Evolutionary conservation across 2,113 vertebrate species (phyloP).

Genomic region (Xiphophorus maculatus): DNA sequence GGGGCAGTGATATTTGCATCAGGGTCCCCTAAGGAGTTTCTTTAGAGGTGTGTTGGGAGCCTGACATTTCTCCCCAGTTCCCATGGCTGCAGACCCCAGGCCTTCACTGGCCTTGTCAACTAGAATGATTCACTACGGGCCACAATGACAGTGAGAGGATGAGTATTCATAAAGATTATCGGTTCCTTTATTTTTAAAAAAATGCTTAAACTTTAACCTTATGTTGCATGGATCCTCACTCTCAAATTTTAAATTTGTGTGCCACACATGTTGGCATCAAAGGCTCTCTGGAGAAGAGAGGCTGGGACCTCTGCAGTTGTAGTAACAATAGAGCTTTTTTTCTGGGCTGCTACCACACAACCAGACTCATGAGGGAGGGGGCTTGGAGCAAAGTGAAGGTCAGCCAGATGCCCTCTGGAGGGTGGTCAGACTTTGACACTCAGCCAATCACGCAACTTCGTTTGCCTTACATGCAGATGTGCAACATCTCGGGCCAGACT

Average conservation of each 20-base stretch:
- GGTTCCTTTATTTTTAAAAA: conserved; percentile 13
- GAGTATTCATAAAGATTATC: conserved; percentile 44
- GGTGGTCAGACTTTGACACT: conserved; percentile 58
- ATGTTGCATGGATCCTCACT: conserved; percentile 16
- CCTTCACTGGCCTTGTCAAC: conserved; percentile 62
- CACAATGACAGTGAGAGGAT: conserved; percentile 42
- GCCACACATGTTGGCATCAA: conserved; percentile 17
- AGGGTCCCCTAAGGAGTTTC: conserved; percentile 55
- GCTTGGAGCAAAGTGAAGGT: conserved; percentile 64
- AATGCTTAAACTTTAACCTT: conserved; percentile 34
- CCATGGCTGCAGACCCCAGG: conserved; percentile 59
- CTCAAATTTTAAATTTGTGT: conserved; percentile 10
- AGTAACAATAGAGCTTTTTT: conserved; percentile 36
- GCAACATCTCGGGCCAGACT: conserved; percentile 57
- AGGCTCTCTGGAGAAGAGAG: conserved; percentile 22
- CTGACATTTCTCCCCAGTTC: conserved; percentile 71
- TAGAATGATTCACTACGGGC: conserved; percentile 57
- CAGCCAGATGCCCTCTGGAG: conserved; percentile 66
- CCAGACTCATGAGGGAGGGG: conserved; percentile 35
- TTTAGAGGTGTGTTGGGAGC: conserved; percentile 64
- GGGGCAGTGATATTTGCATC: conserved; percentile 69
- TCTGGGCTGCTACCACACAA: conserved; percentile 40
- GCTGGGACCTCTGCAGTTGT: conserved; percentile 50
- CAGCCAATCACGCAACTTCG: conserved; percentile 47
- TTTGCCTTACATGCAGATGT: conserved; percentile 64